Evolutionary conservation across 2,888 invertebrate genomes (phyloP).

Genomic region (Cenopis cana): DNA sequence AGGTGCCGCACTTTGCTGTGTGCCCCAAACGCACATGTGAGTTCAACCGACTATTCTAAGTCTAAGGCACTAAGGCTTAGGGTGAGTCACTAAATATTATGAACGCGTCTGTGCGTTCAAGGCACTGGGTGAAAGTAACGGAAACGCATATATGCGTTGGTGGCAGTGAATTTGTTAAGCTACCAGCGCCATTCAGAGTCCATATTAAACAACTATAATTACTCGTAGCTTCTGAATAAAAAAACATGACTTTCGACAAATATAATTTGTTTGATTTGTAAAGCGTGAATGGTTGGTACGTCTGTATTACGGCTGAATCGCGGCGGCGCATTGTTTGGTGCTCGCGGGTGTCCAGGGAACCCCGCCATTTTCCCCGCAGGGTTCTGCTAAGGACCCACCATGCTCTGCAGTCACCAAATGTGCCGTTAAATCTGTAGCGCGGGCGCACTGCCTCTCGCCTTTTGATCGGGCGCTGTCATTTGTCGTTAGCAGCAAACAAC

Average conservation of each 20-base stretch:
- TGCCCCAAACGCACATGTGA: too few relatives aligned
- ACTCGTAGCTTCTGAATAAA: slow-evolving; percentile 58
- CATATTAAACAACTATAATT: slow-evolving; percentile 35
- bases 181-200: slow-evolving; percentile 1
- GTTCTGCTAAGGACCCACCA: slow-evolving; percentile 78
- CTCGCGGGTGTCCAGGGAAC: slow-evolving; percentile 78
- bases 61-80: too few relatives aligned
- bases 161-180: too few relatives aligned
- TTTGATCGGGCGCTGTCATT: slow-evolving; percentile 64
- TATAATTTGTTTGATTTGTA: slow-evolving; percentile 84
- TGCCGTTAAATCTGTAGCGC: slow-evolving; percentile 65
- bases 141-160: too few relatives aligned
- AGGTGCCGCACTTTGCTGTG: too few relatives aligned
- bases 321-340: slow-evolving; percentile 69
- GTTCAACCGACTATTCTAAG: too few relatives aligned
- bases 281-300: slow-evolving; percentile 74
- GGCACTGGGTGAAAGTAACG: too few relatives aligned
- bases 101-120: too few relatives aligned
- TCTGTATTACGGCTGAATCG: slow-evolving; percentile 65
- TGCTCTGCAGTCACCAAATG: slow-evolving; percentile 77
- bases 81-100: too few relatives aligned
- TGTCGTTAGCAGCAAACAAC: slow-evolving; percentile 53
- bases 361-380: slow-evolving; percentile 81
- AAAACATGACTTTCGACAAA: slow-evolving; percentile 73
- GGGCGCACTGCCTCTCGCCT: slow-evolving; percentile 65